Evolutionary conservation across 2,113 vertebrate species (phyloP), one percentile per base, ranked within the genome.

Genomic region (Microcebus tavaratra): DNA sequence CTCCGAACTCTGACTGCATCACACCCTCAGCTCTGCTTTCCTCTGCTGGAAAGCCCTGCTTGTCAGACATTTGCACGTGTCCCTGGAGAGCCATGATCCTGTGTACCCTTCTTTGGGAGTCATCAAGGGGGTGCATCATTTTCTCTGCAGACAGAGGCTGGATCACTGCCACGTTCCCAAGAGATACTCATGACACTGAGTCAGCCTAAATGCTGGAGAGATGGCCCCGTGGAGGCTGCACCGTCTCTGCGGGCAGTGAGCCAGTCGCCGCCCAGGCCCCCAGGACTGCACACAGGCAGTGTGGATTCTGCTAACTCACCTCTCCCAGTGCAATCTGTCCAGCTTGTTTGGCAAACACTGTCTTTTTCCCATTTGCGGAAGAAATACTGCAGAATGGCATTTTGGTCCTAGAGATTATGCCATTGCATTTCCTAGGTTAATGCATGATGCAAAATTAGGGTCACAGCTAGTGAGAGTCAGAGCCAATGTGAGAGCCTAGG

Each of bases 171-270:
- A 0, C 18, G 2, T n/a, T 90, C 72, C 75, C 5, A 6, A 78
- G 83, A 83, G 79, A 20, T 10, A 10, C 34, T 21, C 21, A 1
- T 25, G 73, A 57, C 39, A n/a, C n/a, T 5, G 57, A 50, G n/a
- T 50, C 59, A 65, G 79, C 48, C 31, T 17, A 17, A 15, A 36
- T 57, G 34, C 87, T 63, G 63, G 25, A 20, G 34, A 78, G 79
- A 0, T 1, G 20, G 29, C 50, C 34, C 45, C 25, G 5, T 73
- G 18, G 65, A 87, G 50, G 11, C 8, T n/a, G 6, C 9, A 10
- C 0, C 1, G 48, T 39, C 31, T 39, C 70, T 65, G 48, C 8
- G 8, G 73, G 57, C 48, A n/a, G 21, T 0, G 5, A 0, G 21
- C 0, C 8, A 0, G 39, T 34, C 75, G 79, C 6, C 8, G 5